phyloP scores from a whole-genome alignment of 2,113 vertebrate species.

The Tylochromis polylepis region DNA sequence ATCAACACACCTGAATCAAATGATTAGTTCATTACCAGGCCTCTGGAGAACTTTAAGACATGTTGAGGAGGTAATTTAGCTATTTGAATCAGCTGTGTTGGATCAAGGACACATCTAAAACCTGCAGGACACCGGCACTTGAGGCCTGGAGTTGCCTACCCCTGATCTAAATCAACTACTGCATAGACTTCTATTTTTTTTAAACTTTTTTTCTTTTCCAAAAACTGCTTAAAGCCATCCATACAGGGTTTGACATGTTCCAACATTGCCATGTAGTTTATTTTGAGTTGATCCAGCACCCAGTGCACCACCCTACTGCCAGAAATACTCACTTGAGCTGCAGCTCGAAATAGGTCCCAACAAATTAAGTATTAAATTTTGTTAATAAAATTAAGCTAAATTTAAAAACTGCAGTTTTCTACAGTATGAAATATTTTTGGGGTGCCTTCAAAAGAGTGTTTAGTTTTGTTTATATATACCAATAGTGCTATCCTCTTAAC shows the following conservation, averaged over 20 bases:
- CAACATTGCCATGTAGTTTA: neutral
- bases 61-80: too few relatives aligned
- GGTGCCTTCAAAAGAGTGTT: neutral
- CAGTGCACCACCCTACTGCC: neutral
- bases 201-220: neutral
- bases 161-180: neutral
- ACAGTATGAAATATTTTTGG: neutral
- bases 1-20: too few relatives aligned
- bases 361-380: neutral
- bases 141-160: too few relatives aligned
- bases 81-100: too few relatives aligned
- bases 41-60: too few relatives aligned
- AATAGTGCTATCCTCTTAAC: neutral
- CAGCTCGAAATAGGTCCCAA: neutral
- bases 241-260: too few relatives aligned
- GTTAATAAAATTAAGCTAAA: neutral
- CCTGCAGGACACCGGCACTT: too few relatives aligned
- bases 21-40: too few relatives aligned
- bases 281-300: neutral
- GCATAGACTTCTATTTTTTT: neutral
- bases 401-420: neutral
- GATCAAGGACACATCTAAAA: too few relatives aligned
- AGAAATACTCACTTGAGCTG: neutral
- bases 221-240: neutral
- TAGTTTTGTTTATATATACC: neutral